Conservation (phyloP, 2,888 invertebrate genomes). For the Pyrrhia umbra region DNA sequence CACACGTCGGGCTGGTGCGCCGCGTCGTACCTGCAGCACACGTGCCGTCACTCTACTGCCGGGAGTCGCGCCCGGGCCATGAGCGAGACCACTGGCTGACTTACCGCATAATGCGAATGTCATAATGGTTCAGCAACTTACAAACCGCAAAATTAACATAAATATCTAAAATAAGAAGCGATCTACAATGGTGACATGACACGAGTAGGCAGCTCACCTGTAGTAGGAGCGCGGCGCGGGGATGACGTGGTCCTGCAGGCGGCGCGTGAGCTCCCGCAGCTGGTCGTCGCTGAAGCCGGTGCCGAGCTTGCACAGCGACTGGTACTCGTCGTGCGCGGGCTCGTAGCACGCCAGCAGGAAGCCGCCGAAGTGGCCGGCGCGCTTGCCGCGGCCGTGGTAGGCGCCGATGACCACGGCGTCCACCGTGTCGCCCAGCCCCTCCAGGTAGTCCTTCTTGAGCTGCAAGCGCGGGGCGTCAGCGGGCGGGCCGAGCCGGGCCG, state of each 20-base stretch:
- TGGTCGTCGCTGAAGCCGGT: conserved; percentile 98
- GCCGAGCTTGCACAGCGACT: conserved; percentile 93
- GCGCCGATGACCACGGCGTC: conserved; percentile 99
- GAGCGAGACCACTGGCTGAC: too few species aligned
- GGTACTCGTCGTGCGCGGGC: conserved; percentile 96
- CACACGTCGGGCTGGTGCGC: conserved; percentile 96
- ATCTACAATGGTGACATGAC: too few species aligned
- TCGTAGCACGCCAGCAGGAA: conserved; percentile 98
- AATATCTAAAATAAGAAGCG: too few species aligned
- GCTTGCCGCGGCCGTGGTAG: conserved; percentile 97
- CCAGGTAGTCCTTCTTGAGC: conserved; percentile 99
- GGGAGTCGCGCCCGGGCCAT: too few species aligned
- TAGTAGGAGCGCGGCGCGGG: conserved; percentile 94
- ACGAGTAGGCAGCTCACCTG: conserved; percentile 74
- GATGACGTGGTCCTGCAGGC: conserved; percentile 94
- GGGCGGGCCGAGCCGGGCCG: background rate
- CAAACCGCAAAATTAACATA: too few species aligned
- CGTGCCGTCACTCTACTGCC: background rate
- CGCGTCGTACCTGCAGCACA: conserved; percentile 90
- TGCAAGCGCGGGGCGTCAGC: conserved; percentile 53
- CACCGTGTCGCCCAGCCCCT: conserved; percentile 98
- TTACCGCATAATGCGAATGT: too few species aligned
- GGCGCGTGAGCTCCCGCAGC: conserved; percentile 93
- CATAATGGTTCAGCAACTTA: too few species aligned
- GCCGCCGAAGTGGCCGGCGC: conserved; percentile 98